Percentiles rank a stretch among this genome's conserved stretches.
Evolutionary conservation across 2,797 vertebrate genomes (phyloP).

Genomic region (Carcharodon carcharias): DNA sequence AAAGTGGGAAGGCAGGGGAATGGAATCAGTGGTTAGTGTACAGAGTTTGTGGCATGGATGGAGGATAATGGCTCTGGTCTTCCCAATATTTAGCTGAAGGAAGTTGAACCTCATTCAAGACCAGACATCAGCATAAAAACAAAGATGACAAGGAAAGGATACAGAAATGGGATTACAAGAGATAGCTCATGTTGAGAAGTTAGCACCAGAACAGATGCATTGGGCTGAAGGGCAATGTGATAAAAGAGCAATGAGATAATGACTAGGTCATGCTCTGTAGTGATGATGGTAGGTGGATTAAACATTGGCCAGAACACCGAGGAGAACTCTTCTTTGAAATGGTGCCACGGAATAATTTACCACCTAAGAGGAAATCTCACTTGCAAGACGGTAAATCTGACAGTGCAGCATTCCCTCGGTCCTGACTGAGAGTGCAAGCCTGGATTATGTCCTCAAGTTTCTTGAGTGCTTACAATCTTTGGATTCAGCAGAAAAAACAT

Average conservation of each 20-base stretch:
- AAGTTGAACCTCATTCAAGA: not conserved
- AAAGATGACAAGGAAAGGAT: not conserved
- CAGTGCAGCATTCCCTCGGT: not conserved
- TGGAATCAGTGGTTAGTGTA: not conserved
- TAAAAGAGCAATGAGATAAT: not conserved
- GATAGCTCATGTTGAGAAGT: not conserved
- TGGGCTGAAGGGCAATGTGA: not conserved
- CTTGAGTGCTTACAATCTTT: not conserved
- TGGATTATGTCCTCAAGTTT: not conserved
- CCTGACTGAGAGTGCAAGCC: not conserved
- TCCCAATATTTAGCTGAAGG: not conserved
- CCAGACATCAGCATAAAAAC: not conserved
- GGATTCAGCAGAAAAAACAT: too few relatives aligned
- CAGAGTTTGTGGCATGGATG: not conserved
- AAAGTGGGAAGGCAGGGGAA: not conserved
- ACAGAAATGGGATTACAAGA: not conserved
- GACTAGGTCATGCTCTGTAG: not conserved
- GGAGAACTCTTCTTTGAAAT: not conserved
- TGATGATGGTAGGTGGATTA: not conserved
- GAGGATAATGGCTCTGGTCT: not conserved
- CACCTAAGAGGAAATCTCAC: not conserved
- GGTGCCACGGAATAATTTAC: not conserved
- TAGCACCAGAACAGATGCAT: not conserved
- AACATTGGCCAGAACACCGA: not conserved
- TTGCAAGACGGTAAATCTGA: not conserved